phyloP scores from a whole-genome alignment of 2,888 invertebrate species.

The Cheilosia pagana region DNA sequence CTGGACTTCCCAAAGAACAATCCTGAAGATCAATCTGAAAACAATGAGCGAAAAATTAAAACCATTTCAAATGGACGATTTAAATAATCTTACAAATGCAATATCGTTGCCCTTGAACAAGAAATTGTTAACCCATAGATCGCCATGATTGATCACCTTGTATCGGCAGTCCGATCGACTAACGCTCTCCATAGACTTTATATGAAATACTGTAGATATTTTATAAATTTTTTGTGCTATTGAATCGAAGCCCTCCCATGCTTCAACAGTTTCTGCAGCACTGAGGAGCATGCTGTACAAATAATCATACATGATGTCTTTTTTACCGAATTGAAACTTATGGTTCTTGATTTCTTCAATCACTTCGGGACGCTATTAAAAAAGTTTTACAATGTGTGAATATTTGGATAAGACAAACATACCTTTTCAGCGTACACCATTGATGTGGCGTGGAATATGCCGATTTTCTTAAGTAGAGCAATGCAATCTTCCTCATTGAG shows the following conservation, averaged over 20 bases:
- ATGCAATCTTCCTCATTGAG: conserved; percentile 16
- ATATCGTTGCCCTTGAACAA: conserved; percentile 81
- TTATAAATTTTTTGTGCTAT: conserved; percentile 13
- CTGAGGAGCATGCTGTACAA: not conserved
- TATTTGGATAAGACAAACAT: not conserved
- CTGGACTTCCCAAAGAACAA: conserved; percentile 24
- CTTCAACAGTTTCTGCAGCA: not conserved
- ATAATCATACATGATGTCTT: not conserved
- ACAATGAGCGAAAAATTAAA: conserved; percentile 47
- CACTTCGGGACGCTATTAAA: conserved; percentile 11
- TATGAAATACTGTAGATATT: not conserved
- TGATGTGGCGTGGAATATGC: conserved; percentile 26
- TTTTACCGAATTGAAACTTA: not conserved
- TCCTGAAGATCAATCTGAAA: conserved; percentile 47
- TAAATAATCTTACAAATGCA: conserved; percentile 77
- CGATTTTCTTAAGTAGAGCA: conserved; percentile 16
- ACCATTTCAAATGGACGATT: conserved; percentile 32
- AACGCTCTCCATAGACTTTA: not conserved
- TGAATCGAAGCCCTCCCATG: conserved; percentile 23
- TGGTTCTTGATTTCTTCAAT: conserved; percentile 20
- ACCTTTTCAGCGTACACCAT: conserved; percentile 24
- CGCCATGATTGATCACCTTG: conserved; percentile 83
- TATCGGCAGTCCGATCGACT: conserved; percentile 1
- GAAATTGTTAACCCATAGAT: conserved; percentile 83
- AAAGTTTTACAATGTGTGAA: not conserved